Percentiles rank a stretch among this genome's conserved stretches.
Evolutionary conservation across 37 sponge, comb jelly and placozoan genomes (phyloP).

Genomic region (Mnemiopsis leidyi): DNA sequence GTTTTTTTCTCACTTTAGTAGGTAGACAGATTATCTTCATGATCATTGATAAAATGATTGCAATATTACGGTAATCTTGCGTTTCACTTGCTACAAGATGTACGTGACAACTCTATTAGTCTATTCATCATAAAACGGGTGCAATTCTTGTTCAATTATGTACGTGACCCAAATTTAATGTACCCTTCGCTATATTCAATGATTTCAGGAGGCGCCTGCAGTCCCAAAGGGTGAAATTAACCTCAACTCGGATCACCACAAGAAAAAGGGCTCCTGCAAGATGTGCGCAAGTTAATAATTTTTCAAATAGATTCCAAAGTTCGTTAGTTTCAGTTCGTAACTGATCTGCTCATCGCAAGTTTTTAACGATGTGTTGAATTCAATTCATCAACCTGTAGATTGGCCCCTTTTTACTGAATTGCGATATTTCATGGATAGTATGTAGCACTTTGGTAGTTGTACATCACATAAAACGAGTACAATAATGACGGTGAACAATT

Average conservation of each 20-base stretch:
- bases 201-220: constrained; percentile 50
- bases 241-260: constrained; percentile 41
- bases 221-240: constrained; percentile 32
- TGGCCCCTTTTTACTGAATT: not conserved
- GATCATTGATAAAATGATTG: too few species aligned
- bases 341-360: constrained; percentile 25
- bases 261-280: constrained; percentile 36
- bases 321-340: not conserved
- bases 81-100: too few species aligned
- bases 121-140: too few species aligned
- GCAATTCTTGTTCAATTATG: too few species aligned
- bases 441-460: too few species aligned
- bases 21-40: too few species aligned
- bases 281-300: not conserved
- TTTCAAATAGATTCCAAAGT: not conserved
- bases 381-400: not conserved
- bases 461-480: not conserved
- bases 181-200: too few species aligned
- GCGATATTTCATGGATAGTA: not conserved
- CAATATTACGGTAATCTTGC: too few species aligned
- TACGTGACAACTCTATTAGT: too few species aligned
- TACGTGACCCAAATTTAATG: too few species aligned
- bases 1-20: too few species aligned
- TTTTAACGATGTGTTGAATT: constrained; percentile 48
- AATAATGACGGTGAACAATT: not conserved